phyloP scores from a whole-genome alignment of 1,140 invertebrate genomes.

The Drosophila baimaii region DNA sequence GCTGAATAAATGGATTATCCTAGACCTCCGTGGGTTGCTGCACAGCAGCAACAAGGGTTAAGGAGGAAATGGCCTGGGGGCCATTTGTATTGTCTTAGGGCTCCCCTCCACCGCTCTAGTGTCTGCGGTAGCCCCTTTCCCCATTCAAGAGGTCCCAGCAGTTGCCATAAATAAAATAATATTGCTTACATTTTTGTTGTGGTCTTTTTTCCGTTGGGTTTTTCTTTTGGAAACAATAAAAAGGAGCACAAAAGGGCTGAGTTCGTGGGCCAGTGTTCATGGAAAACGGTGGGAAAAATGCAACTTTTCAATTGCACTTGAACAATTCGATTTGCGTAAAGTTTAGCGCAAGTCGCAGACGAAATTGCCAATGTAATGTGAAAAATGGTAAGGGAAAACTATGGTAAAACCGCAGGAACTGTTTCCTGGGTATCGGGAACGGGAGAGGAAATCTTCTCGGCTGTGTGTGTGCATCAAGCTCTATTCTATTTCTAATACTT shows the following conservation, averaged over 20 bases:
- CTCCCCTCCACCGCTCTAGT: no score
- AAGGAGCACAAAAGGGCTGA: background rate
- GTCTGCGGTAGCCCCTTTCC: background rate
- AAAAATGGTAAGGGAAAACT: background rate
- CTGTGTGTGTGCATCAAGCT: background rate
- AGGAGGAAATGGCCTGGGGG: conserved; percentile 28
- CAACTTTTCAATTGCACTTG: conserved; percentile 24
- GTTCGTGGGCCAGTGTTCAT: background rate
- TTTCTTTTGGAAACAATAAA: background rate
- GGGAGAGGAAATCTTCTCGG: background rate
- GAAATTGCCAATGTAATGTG: conserved; percentile 21
- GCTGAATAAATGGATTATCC: conserved; percentile 58
- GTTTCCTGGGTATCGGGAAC: background rate
- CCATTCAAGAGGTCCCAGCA: background rate
- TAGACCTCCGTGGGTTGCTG: background rate
- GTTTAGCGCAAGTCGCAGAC: conserved; percentile 6
- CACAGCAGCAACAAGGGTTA: no score
- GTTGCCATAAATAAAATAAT: conserved; percentile 18
- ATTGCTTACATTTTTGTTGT: conserved; percentile 4
- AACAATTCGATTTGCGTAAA: conserved; percentile 36
- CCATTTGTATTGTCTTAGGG: conserved; percentile 9
- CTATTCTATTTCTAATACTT: no score
- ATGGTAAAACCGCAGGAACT: background rate
- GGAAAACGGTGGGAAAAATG: conserved; percentile 4
- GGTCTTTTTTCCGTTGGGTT: background rate